Evolutionary conservation across 2,888 invertebrate genomes (phyloP).

Genomic region (Temnothorax rugatulus): DNA sequence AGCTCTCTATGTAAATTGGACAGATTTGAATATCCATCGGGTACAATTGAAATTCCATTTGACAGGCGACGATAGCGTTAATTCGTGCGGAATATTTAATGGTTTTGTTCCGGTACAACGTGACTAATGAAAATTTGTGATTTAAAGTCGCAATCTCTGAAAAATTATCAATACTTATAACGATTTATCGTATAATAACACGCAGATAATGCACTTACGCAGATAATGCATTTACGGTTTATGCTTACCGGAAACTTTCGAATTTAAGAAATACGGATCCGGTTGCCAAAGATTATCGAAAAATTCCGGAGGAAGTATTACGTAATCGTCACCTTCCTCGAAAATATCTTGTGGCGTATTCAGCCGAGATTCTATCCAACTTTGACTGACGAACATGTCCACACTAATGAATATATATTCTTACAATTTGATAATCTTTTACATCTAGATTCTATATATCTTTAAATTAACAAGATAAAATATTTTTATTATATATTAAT

Average conservation of each 20-base stretch:
- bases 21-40: constrained; percentile 95
- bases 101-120: constrained; percentile 93
- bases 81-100: constrained; percentile 93
- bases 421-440: not conserved
- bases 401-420: constrained; percentile 87
- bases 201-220: not conserved
- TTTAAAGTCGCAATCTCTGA: constrained; percentile 93
- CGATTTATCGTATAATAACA: not conserved
- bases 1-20: constrained; percentile 94
- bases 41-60: constrained; percentile 95
- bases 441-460: not conserved
- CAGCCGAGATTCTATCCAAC: constrained; percentile 93
- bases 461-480: constrained; percentile 2
- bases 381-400: constrained; percentile 94
- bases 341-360: constrained; percentile 93
- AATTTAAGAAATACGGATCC: constrained; percentile 94
- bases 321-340: constrained; percentile 93
- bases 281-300: constrained; percentile 96
- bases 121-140: constrained; percentile 93
- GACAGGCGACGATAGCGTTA: constrained; percentile 95
- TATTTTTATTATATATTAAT: not conserved
- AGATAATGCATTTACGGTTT: not conserved
- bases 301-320: constrained; percentile 93
- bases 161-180: constrained; percentile 58
- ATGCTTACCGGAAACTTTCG: constrained; percentile 92